phyloP scores from a whole-genome alignment of 2,888 invertebrate species.

The Brassicogethes aeneus region DNA sequence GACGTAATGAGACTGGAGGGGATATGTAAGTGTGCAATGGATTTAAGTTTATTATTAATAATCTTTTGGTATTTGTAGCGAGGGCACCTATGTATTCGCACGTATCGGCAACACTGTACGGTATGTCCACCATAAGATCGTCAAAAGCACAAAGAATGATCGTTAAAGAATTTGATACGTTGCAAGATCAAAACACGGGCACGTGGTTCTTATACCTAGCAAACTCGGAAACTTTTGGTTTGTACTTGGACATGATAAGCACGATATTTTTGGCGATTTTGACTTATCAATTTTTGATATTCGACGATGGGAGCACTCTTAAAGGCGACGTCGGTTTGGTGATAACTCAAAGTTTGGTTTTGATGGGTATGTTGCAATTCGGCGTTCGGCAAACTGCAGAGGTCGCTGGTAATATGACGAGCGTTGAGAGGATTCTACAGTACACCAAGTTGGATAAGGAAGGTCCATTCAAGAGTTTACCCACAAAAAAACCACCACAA shows the following conservation, averaged over 20 bases:
- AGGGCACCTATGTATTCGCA: slow-evolving; percentile 87
- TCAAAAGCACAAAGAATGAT: slow-evolving; percentile 62
- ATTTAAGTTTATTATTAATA: no score
- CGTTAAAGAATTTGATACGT: slow-evolving; percentile 60
- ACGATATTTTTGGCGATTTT: slow-evolving; percentile 49
- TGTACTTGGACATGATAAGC: slow-evolving; percentile 54
- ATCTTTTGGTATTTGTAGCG: slow-evolving; percentile 40
- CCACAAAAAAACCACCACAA: slow-evolving; percentile 44
- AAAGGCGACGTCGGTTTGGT: slow-evolving; percentile 65
- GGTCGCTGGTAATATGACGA: slow-evolving; percentile 65
- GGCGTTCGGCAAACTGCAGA: slow-evolving; percentile 74
- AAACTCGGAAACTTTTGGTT: slow-evolving; percentile 52
- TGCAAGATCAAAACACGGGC: slow-evolving; percentile 58
- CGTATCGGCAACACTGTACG: slow-evolving; percentile 72
- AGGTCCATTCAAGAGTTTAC: slow-evolving; percentile 52
- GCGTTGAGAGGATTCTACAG: slow-evolving; percentile 74
- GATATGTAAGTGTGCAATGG: slow-evolving; percentile 34
- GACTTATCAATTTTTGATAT: slow-evolving; percentile 52
- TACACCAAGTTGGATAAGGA: slow-evolving; percentile 68
- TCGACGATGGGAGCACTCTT: slow-evolving; percentile 46
- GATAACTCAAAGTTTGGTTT: slow-evolving; percentile 59
- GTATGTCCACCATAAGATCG: slow-evolving; percentile 78
- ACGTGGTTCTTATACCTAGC: slow-evolving; percentile 51
- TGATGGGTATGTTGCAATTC: slow-evolving; percentile 75
- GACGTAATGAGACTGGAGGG: slow-evolving; percentile 56